These are phyloP conservation scores for Montipora foliosa DNA, from an alignment of 64 coral and sea anemone genomes.

Conservation along the genomic window DNA sequence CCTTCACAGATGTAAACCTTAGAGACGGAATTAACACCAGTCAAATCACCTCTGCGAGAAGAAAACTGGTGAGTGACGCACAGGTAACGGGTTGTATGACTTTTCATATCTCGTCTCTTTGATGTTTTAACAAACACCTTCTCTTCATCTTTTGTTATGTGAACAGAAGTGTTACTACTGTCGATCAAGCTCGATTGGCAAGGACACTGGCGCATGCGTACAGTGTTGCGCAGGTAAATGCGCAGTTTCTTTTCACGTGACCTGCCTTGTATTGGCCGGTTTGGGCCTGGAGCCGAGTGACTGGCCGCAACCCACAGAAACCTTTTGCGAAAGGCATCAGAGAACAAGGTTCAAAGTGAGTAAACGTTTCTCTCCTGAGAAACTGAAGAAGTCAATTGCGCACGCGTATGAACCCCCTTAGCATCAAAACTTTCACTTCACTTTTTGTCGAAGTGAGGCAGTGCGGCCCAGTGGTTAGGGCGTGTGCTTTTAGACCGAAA, in stretches of 20 bases:
- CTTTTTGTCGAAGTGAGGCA: too few species aligned
- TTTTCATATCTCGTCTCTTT: not conserved
- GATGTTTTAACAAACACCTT: not conserved
- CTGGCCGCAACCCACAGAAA: slow-evolving; percentile 89
- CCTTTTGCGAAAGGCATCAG: slow-evolving; percentile 83
- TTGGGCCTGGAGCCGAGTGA: slow-evolving; percentile 77
- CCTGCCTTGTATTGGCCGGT: slow-evolving; percentile 75
- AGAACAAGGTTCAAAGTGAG: slow-evolving; percentile 82
- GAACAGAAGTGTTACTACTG: slow-evolving; percentile 73
- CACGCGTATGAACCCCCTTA: not conserved
- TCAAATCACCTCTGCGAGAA: slow-evolving; percentile 72
- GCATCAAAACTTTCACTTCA: too few species aligned
- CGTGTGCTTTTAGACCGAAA: too few species aligned
- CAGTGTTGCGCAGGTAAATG: slow-evolving; percentile 93
- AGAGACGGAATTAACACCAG: slow-evolving; percentile 66
- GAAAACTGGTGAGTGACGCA: slow-evolving; percentile 74
- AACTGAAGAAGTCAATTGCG: not conserved
- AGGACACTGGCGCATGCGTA: slow-evolving; percentile 66
- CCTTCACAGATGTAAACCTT: slow-evolving; percentile 64
- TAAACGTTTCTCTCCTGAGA: not conserved
- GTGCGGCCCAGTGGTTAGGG: too few species aligned
- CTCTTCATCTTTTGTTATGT: not conserved
- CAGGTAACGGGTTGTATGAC: too few species aligned
- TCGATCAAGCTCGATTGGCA: slow-evolving; percentile 11
- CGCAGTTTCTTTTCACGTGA: slow-evolving; percentile 84